These are phyloP conservation scores for Myrmophylax atrothorax DNA, from an alignment of 2,113 vertebrate genomes.

Conservation along the genomic window DNA sequence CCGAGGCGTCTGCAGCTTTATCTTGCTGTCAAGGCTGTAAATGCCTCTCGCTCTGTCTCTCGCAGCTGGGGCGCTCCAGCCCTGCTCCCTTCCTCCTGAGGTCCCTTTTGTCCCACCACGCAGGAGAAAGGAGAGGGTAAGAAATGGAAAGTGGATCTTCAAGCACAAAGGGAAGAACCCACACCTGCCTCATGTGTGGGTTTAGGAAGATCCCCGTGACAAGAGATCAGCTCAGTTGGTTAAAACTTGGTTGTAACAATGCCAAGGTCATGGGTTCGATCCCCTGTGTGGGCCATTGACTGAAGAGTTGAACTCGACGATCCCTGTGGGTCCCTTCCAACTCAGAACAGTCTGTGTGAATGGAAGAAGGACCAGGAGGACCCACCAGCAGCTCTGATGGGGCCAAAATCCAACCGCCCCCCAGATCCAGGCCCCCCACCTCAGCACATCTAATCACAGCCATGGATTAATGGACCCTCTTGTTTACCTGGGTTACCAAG, in stretches of 20 bases:
- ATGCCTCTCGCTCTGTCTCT: slow-evolving; percentile 71
- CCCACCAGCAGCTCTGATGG: background rate
- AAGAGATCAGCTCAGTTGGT: no score
- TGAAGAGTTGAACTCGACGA: no score
- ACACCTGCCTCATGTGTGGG: fast-evolving
- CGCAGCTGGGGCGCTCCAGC: slow-evolving; percentile 66
- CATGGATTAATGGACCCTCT: background rate
- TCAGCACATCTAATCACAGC: background rate
- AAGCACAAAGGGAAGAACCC: background rate
- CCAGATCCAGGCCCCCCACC: background rate
- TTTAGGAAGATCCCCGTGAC: background rate
- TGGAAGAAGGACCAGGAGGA: background rate
- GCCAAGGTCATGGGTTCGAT: no score
- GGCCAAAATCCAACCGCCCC: background rate
- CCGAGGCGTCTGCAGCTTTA: slow-evolving; percentile 74
- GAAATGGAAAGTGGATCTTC: background rate
- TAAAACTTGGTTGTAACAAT: no score
- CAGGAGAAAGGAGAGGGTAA: background rate
- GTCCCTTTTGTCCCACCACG: slow-evolving; percentile 36
- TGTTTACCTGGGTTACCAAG: background rate
- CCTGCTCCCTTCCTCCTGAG: slow-evolving; percentile 64
- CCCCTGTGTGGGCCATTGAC: no score
- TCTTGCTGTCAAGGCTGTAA: slow-evolving; percentile 77
- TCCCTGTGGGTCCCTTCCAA: no score
- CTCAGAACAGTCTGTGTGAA: no score